Evolutionary conservation across 2,797 vertebrate genomes (phyloP).

Genomic region (Ctenosaura bakeri): DNA sequence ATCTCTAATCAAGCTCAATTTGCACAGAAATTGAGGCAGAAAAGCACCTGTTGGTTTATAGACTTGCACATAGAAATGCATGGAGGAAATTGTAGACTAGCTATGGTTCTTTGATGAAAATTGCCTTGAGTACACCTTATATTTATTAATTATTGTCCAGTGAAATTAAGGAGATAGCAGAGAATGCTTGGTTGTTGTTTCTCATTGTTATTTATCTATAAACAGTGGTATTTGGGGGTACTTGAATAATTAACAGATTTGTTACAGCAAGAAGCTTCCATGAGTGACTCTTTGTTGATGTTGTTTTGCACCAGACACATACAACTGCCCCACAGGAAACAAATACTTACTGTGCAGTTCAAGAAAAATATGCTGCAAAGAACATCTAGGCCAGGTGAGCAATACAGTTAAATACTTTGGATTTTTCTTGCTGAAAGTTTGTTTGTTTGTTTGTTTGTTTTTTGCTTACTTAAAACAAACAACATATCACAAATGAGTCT

Average conservation of each 20-base stretch:
- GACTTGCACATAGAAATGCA: neutral
- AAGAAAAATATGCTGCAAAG: neutral
- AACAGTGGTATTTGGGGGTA: neutral
- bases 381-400: neutral
- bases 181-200: neutral
- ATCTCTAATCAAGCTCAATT: neutral
- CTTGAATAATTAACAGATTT: neutral
- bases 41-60: neutral
- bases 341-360: neutral
- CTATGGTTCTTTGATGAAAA: neutral
- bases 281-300: neutral
- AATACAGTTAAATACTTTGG: neutral
- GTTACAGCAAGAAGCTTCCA: neutral
- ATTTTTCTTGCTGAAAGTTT: neutral
- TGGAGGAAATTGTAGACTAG: neutral
- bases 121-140: neutral
- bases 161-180: neutral
- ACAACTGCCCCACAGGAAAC: neutral
- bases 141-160: neutral
- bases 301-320: neutral
- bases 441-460: no score
- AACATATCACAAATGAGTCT: slow-evolving; percentile 33
- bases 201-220: neutral
- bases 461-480: neutral
- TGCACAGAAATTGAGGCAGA: neutral